Conservation (phyloP, 2,797 vertebrate genomes). For the Pyrocephalus nanus region DNA sequence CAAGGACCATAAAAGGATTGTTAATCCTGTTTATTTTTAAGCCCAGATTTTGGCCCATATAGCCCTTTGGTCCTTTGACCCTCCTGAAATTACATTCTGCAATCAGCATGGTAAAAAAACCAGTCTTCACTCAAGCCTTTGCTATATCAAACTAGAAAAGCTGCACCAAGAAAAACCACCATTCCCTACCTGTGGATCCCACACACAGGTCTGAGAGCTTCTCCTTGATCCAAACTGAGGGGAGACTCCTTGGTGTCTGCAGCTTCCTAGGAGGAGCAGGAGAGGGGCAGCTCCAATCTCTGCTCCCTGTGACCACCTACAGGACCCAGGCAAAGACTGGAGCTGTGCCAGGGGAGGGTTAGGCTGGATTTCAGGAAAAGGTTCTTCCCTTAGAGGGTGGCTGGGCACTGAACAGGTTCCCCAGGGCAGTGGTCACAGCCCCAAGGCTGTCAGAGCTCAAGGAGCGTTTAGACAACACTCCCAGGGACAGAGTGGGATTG, state of each 20-base stretch:
- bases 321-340: rapidly evolving
- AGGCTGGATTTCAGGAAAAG: rapidly evolving
- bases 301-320: neutral
- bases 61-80: neutral
- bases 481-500: neutral
- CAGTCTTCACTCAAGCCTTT: neutral
- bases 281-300: neutral
- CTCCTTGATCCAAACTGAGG: neutral
- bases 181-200: neutral
- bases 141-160: neutral
- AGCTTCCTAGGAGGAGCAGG: neutral
- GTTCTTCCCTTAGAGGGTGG: neutral
- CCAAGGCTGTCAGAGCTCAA: neutral
- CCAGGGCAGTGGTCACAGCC: neutral
- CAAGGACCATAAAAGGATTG: rapidly evolving
- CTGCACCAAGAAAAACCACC: neutral
- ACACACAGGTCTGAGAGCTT: neutral
- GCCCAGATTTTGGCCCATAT: neutral
- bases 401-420: neutral
- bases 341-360: rapidly evolving
- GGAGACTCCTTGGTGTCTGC: rapidly evolving
- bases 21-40: neutral
- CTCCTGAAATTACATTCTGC: neutral
- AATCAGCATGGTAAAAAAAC: neutral
- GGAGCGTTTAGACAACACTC: rapidly evolving